Base-by-base conservation (phyloP, 2,113 vertebrate genomes). In the Colius striatus region DNA sequence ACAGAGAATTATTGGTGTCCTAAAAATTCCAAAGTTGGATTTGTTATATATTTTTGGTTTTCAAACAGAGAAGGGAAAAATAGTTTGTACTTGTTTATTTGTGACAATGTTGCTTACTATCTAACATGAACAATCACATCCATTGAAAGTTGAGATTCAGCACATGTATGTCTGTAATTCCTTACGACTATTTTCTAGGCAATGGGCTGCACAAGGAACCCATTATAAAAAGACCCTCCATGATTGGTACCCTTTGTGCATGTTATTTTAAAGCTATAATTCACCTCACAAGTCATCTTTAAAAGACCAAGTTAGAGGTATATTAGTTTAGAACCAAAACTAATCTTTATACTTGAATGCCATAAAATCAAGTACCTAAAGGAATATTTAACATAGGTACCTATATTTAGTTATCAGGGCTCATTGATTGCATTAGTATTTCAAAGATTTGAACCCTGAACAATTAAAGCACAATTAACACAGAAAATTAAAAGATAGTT, bases 181-280 rank as follows among this genome's bases (percentile, higher is more conserved):
- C 20, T 74, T 54, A 10, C 22, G 50, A 85, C 17, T 61, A 32
- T 71, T 82, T 43, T 71, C 4, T 47, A 61, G 51, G 51, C 32
- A 51, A 21, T 32, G 17, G 14, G 36, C 17, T n/a, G 57, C 23
- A 58, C 30, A 63, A 67, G 3, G 18, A 48, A 19, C 23, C 18
- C 2, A 1, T 27, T 62, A 6, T 18, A 5, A 48, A 76, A 60
- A 18, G 72, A 36, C 54, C 32, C 8, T 0, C 6, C 25, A 2
- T 2, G 5, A 77, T 82, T 63, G 14, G 3, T 54, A 47, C 14
- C 30, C 19, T 77, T 80, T 41, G 21, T 65, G 19, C 26, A 16
- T 25, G 20, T 9, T 20, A 18, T 67, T 82, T 87, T 16, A 50
- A 70, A 92, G 23, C 11, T 47, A 3, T 20, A 11, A 55, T 10